Base-by-base conservation (phyloP, 2,888 invertebrate species). In the Cantharis rustica region DNA sequence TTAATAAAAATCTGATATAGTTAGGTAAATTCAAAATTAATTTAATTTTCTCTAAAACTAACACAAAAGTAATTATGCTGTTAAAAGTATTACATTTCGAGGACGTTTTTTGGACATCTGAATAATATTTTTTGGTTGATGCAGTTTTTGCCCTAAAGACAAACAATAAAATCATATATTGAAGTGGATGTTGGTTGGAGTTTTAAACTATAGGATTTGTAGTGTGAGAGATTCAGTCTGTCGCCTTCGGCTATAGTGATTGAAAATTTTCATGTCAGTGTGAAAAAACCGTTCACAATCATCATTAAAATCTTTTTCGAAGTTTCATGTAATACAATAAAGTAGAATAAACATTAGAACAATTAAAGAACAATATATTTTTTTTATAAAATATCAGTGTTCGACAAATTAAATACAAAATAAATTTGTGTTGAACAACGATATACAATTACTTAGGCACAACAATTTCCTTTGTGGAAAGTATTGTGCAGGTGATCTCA, bases 81-180 rank as follows among this genome's bases (percentile, higher is more conserved):
- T 47, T n/a, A 47, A 31, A 31, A 31, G 4, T 23, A 9, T 23
- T 7, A 23, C 23, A 23, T 23, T 23, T 23, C 23, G 13, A 27
- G 10, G 3, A 13, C 31, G 13, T 31, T 13, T 31, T 31, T 31
- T 13, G 72, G 72, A 77, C 77, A 66, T 69, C 74, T 72, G 72
- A 77, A 69, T 77, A 74, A 74, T 77, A 75, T 74, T 77, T 71
- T 68, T 68, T 62, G 69, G 64, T 73, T 27, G 72, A 71, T 74
- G 72, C 71, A 71, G 62, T 66, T 74, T 74, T 74, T 74, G 74
- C 77, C 75, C 77, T 68, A 20, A 71, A 77, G 77, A 71, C 71
- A 71, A 72, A 77, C 72, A 77, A 77, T 77, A 77, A 77, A 77
- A 77, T 75, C 77, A 75, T 75, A 77, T 69, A 77, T 75, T 73